Base-by-base conservation (phyloP, 1,140 invertebrate species). In the Armadillidium nasatum region DNA sequence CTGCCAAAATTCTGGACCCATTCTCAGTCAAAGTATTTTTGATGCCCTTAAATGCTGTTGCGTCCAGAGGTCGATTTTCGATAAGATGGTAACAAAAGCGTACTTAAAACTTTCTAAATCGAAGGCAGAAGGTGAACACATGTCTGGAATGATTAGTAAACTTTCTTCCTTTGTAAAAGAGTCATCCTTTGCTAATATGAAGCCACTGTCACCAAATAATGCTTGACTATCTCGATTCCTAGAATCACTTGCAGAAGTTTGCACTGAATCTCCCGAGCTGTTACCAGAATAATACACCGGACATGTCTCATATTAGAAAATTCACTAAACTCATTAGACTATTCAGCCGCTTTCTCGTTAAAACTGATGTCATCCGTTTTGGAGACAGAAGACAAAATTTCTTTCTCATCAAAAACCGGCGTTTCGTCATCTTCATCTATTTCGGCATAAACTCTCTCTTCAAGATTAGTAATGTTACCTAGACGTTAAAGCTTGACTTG, bases 21-120 rank as follows among this genome's bases (percentile, higher is more conserved):
- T 90, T 92, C 71, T 93, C 92, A 73, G 92, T 85, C 3, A 88
- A 72, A 83, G 93, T 88, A 70, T 91, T 88, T 76, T 93, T 91
- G n/a, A 96, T 89, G 7, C 90, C 91, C 81, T 92, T 89, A 44
- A 97, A 85, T 0, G 93, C 91, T 67, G 91, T 91, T 0, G 90
- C 89, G 83, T 97, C 94, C 22, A 97, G 82, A 0, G 94, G 94
- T 82, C 94, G 94, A 81, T 94, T 95, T 71, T 95, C 91, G 54
- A 88, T 87, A 0, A n/a, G 89, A 85, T 0, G 92, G 90, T 74
- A 97, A 85, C 19, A 96, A 85, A 43, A 91, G 84, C 0, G 92
- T 93, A 7, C 89, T 88, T n/a, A 80, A 93, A 95, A 77, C 89
- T 90, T 77, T 92, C 91, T 19, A 94, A 85, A 82, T 95, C 91